phyloP scores from a whole-genome alignment of 1,140 invertebrate species.

The Brachionus rubens region DNA sequence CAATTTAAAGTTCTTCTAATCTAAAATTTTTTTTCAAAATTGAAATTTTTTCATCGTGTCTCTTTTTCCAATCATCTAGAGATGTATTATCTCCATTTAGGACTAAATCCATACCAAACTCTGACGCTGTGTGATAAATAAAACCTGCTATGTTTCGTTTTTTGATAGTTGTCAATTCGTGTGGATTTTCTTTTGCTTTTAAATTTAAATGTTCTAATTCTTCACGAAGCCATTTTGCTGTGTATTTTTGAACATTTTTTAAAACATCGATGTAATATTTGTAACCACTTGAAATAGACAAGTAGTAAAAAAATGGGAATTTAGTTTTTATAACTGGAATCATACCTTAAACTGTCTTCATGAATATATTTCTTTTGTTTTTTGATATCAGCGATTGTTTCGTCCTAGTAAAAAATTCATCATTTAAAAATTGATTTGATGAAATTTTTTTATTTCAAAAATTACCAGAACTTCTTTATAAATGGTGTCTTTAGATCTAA shows the following conservation, averaged over 20 bases:
- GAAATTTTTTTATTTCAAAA: no score
- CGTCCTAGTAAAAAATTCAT: no score
- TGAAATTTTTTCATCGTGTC: no score
- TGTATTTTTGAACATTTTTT: background rate
- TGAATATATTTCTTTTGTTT: no score
- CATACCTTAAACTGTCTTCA: no score
- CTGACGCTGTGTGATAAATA: background rate
- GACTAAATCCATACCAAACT: background rate
- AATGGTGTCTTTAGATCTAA: background rate
- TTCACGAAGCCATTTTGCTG: background rate
- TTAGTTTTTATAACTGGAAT: no score
- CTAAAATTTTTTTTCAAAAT: background rate
- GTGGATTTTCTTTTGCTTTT: background rate
- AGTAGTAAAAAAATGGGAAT: background rate
- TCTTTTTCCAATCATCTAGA: background rate
- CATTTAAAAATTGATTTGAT: no score
- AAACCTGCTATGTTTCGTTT: background rate
- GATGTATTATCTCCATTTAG: background rate
- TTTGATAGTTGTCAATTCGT: background rate
- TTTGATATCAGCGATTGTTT: no score
- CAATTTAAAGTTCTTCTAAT: constrained; percentile 1
- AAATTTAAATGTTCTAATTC: background rate
- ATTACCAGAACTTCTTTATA: background rate
- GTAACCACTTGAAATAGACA: background rate
- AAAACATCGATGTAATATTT: constrained; percentile 6